These are phyloP conservation scores for Dicranocentrus wangi DNA, from an alignment of 2,888 invertebrate species.

Conservation along the genomic window DNA sequence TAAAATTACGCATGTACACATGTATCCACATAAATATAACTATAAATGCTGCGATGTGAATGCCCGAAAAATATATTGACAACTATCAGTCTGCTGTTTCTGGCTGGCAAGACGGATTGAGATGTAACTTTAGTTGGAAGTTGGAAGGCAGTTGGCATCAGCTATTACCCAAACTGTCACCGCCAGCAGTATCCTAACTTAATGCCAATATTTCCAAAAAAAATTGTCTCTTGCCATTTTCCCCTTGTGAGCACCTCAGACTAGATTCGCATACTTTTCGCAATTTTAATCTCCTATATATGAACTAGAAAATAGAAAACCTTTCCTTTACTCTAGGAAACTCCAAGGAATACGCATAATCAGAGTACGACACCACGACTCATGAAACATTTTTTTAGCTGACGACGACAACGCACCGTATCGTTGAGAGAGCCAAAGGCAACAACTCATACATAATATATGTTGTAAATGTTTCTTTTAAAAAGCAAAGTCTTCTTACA, in stretches of 20 bases:
- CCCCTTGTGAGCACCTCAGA: neutral
- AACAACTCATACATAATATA: conserved; percentile 24
- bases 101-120: neutral
- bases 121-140: neutral
- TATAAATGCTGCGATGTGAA: conserved; percentile 27
- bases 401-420: conserved; percentile 17
- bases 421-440: conserved; percentile 38
- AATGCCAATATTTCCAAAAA: neutral
- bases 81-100: conserved; percentile 40
- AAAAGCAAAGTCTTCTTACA: no score
- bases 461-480: neutral
- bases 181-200: conserved; percentile 17
- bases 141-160: conserved; percentile 22
- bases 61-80: conserved; percentile 30
- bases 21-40: conserved; percentile 37
- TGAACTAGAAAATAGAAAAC: neutral
- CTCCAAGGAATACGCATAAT: conserved; percentile 15
- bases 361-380: no score
- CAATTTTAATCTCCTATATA: conserved; percentile 24
- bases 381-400: conserved; percentile 5
- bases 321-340: neutral
- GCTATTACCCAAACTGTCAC: conserved; percentile 15
- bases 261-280: conserved; percentile 24
- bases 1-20: conserved; percentile 39
- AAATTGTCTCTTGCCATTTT: conserved; percentile 28